Evolutionary conservation across 2,113 vertebrate species (phyloP).

Genomic region (Nothobranchius kuhntae): DNA sequence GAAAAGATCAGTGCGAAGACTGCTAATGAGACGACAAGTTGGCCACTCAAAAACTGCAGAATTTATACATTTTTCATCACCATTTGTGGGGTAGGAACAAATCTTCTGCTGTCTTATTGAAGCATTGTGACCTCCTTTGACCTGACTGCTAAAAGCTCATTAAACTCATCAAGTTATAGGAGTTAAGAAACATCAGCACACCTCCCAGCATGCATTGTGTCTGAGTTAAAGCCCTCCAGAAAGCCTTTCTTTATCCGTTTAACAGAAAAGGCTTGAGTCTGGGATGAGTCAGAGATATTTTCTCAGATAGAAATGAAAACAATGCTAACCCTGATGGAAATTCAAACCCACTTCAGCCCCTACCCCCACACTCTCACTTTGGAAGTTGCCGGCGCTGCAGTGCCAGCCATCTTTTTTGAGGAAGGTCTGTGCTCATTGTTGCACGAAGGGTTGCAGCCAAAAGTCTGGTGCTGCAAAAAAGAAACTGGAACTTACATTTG

Average conservation of each 20-base stretch:
- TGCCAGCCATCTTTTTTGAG: slow-evolving; percentile 8
- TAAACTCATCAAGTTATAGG: slow-evolving; percentile 26
- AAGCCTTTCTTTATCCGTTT: slow-evolving; percentile 12
- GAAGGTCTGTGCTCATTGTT: neutral
- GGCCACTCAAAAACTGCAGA: slow-evolving; percentile 7
- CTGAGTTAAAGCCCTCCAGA: slow-evolving; percentile 10
- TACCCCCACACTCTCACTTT: slow-evolving; percentile 21
- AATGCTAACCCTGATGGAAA: slow-evolving; percentile 40
- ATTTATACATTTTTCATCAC: slow-evolving; percentile 5
- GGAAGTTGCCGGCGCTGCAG: slow-evolving; percentile 24
- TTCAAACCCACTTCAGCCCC: slow-evolving; percentile 37
- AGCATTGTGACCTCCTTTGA: slow-evolving; percentile 9
- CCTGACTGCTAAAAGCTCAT: slow-evolving; percentile 24
- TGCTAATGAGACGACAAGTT: slow-evolving; percentile 15
- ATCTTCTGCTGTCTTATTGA: neutral
- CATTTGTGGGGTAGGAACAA: slow-evolving; percentile 4
- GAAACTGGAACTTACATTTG: neutral
- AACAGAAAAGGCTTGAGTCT: slow-evolving; percentile 8
- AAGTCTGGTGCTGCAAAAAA: neutral
- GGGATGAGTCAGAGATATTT: slow-evolving; percentile 56
- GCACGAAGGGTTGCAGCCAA: neutral
- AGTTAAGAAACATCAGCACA: slow-evolving; percentile 31
- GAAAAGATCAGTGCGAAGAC: slow-evolving; percentile 10
- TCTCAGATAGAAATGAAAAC: slow-evolving; percentile 52
- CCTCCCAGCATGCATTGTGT: slow-evolving; percentile 14